Conservation (phyloP, 2,888 invertebrate species). For the Pyralis farinalis region DNA sequence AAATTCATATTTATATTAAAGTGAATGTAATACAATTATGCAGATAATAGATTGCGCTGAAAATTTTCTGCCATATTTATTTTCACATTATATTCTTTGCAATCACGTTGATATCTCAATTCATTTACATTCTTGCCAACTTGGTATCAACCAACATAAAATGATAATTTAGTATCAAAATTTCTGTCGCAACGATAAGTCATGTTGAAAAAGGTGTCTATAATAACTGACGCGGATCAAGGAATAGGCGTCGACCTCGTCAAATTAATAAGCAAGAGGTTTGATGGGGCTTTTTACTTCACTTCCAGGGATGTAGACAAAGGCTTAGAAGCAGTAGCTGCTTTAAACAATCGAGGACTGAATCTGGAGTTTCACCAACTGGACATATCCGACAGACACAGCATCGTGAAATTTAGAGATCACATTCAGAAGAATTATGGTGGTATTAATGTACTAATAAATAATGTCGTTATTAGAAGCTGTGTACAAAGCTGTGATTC, state of each 20-base stretch:
- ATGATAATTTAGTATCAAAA: neutral
- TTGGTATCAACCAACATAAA: neutral
- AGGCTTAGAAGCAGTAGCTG: neutral
- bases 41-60: no score
- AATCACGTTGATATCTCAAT: no score
- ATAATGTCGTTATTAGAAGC: slow-evolving; percentile 84
- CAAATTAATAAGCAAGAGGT: slow-evolving; percentile 59
- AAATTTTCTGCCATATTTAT: no score
- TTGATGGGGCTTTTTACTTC: slow-evolving; percentile 70
- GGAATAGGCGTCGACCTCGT: slow-evolving; percentile 41
- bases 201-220: slow-evolving; percentile 16
- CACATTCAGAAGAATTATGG: slow-evolving; percentile 76
- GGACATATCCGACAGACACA: slow-evolving; percentile 80
- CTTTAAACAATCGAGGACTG: neutral
- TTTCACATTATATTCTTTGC: no score
- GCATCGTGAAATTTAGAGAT: slow-evolving; percentile 72
- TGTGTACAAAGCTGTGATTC: slow-evolving; percentile 33
- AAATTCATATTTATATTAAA: no score
- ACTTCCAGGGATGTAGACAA: slow-evolving; percentile 46
- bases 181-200: neutral
- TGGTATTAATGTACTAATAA: slow-evolving; percentile 84
- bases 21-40: no score
- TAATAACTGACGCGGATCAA: slow-evolving; percentile 36
- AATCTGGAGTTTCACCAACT: slow-evolving; percentile 52
- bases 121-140: no score